Evolutionary conservation across 2,797 vertebrate species (phyloP).

Genomic region (Percopsis omiscomaycus): DNA sequence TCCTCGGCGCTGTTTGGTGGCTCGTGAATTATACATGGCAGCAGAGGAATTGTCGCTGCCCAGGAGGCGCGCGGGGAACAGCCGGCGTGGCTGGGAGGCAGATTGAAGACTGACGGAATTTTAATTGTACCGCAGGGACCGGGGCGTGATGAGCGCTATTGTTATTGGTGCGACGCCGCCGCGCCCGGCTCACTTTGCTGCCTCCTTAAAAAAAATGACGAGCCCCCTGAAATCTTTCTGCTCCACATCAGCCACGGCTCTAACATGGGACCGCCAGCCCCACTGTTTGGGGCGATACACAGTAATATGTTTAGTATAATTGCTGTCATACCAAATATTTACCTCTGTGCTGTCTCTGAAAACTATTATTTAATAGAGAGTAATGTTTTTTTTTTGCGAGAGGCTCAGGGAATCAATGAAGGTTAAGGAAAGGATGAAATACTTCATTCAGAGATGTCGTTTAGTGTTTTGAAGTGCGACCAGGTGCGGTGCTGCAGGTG

Average conservation of each 20-base stretch:
- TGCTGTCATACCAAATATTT: slow-evolving; percentile 27
- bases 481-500: slow-evolving; percentile 38
- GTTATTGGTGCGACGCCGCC: slow-evolving; percentile 74
- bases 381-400: slow-evolving; percentile 3
- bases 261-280: slow-evolving; percentile 15
- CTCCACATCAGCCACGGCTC: slow-evolving; percentile 21
- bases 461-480: slow-evolving; percentile 21
- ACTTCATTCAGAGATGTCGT: slow-evolving; percentile 33
- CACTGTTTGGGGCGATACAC: slow-evolving; percentile 29
- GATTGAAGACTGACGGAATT: slow-evolving; percentile 78
- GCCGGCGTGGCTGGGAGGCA: slow-evolving; percentile 80
- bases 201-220: slow-evolving; percentile 55
- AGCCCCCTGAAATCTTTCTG: slow-evolving; percentile 46
- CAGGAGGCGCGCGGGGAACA: slow-evolving; percentile 74
- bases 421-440: slow-evolving; percentile 23
- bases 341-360: slow-evolving; percentile 14
- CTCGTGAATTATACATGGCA: slow-evolving; percentile 81
- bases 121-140: slow-evolving; percentile 81
- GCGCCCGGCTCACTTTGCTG: slow-evolving; percentile 62
- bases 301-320: slow-evolving; percentile 24
- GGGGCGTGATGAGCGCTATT: slow-evolving; percentile 70
- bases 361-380: slow-evolving; percentile 14
- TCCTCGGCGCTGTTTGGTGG: slow-evolving; percentile 66
- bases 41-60: slow-evolving; percentile 75
- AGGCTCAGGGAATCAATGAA: slow-evolving; percentile 28